A percentile compares a stretch with the other conserved stretches of the same genome.
These are phyloP conservation scores for Sphaerophoria taeniata DNA, from an alignment of 2,888 invertebrate genomes.

Conservation along the genomic window DNA sequence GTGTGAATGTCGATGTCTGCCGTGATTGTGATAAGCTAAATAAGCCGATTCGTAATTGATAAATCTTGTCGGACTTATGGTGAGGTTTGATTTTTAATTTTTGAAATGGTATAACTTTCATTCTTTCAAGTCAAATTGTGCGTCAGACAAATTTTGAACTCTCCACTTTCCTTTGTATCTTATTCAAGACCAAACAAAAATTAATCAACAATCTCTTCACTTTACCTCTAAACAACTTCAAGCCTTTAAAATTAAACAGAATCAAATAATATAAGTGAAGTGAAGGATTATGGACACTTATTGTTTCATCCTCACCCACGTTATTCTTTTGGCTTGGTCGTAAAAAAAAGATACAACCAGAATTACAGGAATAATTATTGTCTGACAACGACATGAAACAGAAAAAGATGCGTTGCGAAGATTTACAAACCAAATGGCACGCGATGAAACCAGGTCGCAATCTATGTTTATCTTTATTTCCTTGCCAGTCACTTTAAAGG, in stretches of 20 bases:
- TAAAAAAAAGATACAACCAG: constrained; percentile 21
- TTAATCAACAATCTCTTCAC: constrained; percentile 1
- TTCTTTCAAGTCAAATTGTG: no score
- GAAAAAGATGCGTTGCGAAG: constrained; percentile 57
- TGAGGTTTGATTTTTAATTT: background rate
- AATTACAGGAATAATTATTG: constrained; percentile 28
- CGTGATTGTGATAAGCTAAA: background rate
- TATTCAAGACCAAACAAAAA: constrained; percentile 60
- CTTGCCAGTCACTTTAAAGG: background rate
- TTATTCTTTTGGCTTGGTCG: constrained; percentile 38
- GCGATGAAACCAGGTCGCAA: constrained; percentile 70
- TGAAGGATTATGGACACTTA: constrained; percentile 62
- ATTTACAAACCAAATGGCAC: constrained; percentile 53
- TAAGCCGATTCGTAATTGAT: background rate
- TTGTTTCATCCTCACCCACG: constrained; percentile 37
- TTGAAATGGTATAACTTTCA: no score
- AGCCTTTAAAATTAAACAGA: constrained; percentile 11
- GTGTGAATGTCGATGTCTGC: background rate
- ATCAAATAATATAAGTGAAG: constrained; percentile 55
- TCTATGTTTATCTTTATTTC: constrained; percentile 16
- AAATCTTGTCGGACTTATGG: background rate
- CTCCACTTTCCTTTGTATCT: constrained; percentile 11
- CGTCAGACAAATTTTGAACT: constrained; percentile 8
- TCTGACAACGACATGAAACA: constrained; percentile 18
- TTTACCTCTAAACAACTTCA: constrained; percentile 1